phyloP scores from a whole-genome alignment of 2,888 invertebrate species.

The Plagodis pulveraria region DNA sequence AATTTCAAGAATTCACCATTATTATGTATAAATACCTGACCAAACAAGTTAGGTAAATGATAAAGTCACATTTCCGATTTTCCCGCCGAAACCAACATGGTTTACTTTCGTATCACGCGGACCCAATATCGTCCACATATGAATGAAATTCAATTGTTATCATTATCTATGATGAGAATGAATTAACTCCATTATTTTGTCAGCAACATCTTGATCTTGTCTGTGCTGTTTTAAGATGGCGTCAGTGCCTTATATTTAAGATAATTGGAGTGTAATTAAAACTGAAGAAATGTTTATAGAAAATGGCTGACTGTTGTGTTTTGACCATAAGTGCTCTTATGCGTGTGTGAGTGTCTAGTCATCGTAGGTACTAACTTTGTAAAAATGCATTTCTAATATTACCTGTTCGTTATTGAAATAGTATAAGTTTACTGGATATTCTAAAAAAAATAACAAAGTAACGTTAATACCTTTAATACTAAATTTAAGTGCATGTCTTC shows the following conservation, averaged over 20 bases:
- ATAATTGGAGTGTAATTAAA: not conserved
- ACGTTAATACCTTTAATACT: not conserved
- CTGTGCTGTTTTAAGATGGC: too few species aligned
- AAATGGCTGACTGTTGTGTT: constrained; percentile 15
- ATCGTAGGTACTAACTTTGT: constrained; percentile 51
- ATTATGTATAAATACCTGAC: too few species aligned
- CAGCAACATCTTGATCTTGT: too few species aligned
- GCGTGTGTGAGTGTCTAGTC: constrained; percentile 78
- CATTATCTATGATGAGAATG: too few species aligned
- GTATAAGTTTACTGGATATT: not conserved
- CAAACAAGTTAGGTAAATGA: too few species aligned
- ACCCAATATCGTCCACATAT: too few species aligned
- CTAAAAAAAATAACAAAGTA: constrained; percentile 1
- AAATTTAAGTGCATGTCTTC: constrained; percentile 31
- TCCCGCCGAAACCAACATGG: too few species aligned
- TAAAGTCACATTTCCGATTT: too few species aligned
- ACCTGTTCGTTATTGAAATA: constrained; percentile 26
- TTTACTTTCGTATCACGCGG: too few species aligned
- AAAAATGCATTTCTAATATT: constrained; percentile 58
- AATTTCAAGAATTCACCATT: too few species aligned
- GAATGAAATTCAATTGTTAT: too few species aligned
- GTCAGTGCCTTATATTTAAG: not conserved
- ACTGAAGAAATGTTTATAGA: not conserved
- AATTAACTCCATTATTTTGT: too few species aligned
- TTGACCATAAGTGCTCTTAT: constrained; percentile 32